A percentile compares a stretch with the other conserved stretches of the same genome.
phyloP scores from a whole-genome alignment of 2,888 invertebrate species.

The Hermodice carunculata region DNA sequence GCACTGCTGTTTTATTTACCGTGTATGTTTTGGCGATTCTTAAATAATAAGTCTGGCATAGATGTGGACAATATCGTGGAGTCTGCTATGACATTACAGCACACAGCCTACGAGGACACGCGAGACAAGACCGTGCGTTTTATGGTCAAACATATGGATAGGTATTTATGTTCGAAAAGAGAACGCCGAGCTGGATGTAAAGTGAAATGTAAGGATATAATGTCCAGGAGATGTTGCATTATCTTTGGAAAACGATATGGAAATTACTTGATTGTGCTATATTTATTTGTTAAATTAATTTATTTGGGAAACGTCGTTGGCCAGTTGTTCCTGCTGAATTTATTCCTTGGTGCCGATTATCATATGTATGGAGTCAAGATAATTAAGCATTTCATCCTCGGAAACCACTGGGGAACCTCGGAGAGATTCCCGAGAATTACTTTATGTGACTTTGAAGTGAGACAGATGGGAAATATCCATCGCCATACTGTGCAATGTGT shows the following conservation, averaged over 20 bases:
- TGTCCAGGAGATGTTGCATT: constrained; percentile 61
- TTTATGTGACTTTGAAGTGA: constrained; percentile 67
- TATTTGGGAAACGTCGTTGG: constrained; percentile 70
- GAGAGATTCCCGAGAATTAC: constrained; percentile 66
- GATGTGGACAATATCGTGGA: constrained; percentile 37
- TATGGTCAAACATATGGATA: constrained; percentile 34
- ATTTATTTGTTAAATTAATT: constrained; percentile 68
- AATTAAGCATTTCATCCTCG: constrained; percentile 69
- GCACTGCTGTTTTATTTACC: constrained; percentile 72
- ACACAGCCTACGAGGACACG: constrained; percentile 28
- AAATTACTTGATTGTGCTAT: constrained; percentile 70
- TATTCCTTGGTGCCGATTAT: constrained; percentile 69
- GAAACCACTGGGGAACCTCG: constrained; percentile 61
- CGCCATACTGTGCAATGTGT: constrained; percentile 42
- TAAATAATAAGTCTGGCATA: constrained; percentile 39
- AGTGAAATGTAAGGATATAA: constrained; percentile 57
- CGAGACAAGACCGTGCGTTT: constrained; percentile 24
- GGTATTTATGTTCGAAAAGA: constrained; percentile 56
- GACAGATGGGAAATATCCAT: constrained; percentile 65
- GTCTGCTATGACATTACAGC: constrained; percentile 21
- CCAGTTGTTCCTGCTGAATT: constrained; percentile 71
- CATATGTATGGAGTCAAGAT: constrained; percentile 70
- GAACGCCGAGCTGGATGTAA: constrained; percentile 62
- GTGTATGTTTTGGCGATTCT: constrained; percentile 70
- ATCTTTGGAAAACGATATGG: constrained; percentile 70